Evolutionary conservation across 2,113 vertebrate genomes (phyloP).

Genomic region (Clarias macrocephalus): DNA sequence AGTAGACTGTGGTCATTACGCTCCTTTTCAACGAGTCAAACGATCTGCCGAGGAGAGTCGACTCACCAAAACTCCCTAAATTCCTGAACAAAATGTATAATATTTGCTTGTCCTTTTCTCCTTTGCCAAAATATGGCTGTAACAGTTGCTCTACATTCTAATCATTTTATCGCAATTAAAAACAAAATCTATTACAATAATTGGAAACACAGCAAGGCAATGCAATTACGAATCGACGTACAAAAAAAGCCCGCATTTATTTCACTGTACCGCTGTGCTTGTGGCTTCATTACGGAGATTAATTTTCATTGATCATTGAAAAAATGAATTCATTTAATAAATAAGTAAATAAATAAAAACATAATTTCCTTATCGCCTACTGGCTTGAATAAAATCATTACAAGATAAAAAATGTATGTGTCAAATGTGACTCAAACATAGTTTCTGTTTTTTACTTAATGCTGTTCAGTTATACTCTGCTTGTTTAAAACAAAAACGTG

Average conservation of each 20-base stretch:
- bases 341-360: no score
- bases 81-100: background rate
- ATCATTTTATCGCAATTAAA: no score
- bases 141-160: background rate
- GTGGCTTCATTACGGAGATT: slow-evolving; percentile 10
- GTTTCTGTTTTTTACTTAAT: background rate
- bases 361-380: background rate
- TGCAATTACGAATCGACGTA: background rate
- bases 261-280: background rate
- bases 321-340: no score
- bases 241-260: background rate
- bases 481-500: background rate
- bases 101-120: background rate
- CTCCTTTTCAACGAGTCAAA: background rate
- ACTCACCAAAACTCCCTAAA: background rate
- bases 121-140: background rate
- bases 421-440: background rate
- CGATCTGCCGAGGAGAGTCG: background rate
- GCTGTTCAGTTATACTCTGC: background rate
- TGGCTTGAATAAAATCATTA: no score
- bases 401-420: background rate
- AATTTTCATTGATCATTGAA: background rate
- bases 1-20: background rate
- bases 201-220: background rate
- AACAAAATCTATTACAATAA: background rate